Evolutionary conservation across 2,888 invertebrate species (phyloP).

Genomic region (Sarcophaga rosellei): DNA sequence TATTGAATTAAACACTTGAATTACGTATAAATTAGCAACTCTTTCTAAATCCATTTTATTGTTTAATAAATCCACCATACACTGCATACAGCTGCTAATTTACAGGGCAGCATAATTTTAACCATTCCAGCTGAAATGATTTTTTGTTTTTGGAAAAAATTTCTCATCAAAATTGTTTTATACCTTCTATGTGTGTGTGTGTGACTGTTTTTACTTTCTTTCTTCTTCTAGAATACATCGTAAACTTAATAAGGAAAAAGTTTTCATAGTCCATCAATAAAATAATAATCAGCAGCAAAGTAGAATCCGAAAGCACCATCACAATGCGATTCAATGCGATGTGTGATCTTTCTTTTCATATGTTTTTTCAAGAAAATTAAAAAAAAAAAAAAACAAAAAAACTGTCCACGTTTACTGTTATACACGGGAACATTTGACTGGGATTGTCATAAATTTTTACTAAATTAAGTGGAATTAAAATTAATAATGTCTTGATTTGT

Average conservation of each 20-base stretch:
- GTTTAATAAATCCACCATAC: no score
- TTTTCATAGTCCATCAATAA: constrained; percentile 65
- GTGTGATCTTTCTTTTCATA: not conserved
- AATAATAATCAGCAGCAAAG: not conserved
- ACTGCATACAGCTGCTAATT: no score
- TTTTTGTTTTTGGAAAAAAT: constrained; percentile 4
- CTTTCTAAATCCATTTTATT: no score
- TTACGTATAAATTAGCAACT: no score
- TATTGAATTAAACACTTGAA: no score
- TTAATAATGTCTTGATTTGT: constrained; percentile 69
- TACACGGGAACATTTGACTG: constrained; percentile 26
- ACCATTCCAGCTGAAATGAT: not conserved
- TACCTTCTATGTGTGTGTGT: not conserved
- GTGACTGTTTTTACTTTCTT: not conserved
- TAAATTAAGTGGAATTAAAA: constrained; percentile 73
- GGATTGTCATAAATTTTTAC: constrained; percentile 70
- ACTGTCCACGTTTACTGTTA: not conserved
- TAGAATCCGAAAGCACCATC: not conserved
- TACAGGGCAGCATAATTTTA: no score
- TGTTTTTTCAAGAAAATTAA: constrained; percentile 7
- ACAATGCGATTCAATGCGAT: constrained; percentile 1
- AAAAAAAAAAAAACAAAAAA: constrained; percentile 40
- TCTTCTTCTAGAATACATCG: constrained; percentile 52
- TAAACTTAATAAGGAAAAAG: constrained; percentile 68
- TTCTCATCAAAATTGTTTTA: constrained; percentile 56